Conservation (phyloP, 2,888 invertebrate genomes). For the Noctuana brunneofusca region DNA sequence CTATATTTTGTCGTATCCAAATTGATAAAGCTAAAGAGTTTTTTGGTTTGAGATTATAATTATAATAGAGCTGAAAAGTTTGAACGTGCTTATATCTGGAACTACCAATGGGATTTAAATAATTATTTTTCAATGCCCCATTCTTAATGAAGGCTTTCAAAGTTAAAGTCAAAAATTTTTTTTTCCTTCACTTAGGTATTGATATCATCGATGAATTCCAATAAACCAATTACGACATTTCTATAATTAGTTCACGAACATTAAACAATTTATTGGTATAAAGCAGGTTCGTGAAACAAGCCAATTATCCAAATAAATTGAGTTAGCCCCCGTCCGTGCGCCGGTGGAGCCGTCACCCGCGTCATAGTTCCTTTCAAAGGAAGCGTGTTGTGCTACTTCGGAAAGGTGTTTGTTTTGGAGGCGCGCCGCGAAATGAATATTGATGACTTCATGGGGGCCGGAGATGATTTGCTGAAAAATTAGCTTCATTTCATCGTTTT, state of each 20-base stretch:
- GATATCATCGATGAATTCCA: not conserved
- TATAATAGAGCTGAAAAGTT: too few species aligned
- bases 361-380: conserved; percentile 73
- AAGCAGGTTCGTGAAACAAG: conserved; percentile 67
- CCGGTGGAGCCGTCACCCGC: conserved; percentile 44
- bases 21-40: too few species aligned
- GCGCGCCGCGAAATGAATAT: conserved; percentile 80
- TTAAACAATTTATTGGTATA: conserved; percentile 53
- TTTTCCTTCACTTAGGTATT: conserved; percentile 2
- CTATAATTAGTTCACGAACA: conserved; percentile 44
- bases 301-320: conserved; percentile 79
- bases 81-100: too few species aligned
- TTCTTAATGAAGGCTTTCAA: too few species aligned
- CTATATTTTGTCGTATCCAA: too few species aligned
- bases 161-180: too few species aligned
- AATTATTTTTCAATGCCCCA: too few species aligned
- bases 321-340: conserved; percentile 53
- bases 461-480: conserved; percentile 82
- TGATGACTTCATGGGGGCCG: conserved; percentile 79
- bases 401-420: conserved; percentile 80
- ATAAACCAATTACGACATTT: conserved; percentile 43
- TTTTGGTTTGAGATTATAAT: too few species aligned
- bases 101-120: too few species aligned
- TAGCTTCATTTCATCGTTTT: conserved; percentile 81
- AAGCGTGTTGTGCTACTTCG: conserved; percentile 64